Evolutionary conservation across 1,140 invertebrate species (phyloP), one percentile per base, ranked within the genome.

Genomic region (Bombus impatiens): DNA sequence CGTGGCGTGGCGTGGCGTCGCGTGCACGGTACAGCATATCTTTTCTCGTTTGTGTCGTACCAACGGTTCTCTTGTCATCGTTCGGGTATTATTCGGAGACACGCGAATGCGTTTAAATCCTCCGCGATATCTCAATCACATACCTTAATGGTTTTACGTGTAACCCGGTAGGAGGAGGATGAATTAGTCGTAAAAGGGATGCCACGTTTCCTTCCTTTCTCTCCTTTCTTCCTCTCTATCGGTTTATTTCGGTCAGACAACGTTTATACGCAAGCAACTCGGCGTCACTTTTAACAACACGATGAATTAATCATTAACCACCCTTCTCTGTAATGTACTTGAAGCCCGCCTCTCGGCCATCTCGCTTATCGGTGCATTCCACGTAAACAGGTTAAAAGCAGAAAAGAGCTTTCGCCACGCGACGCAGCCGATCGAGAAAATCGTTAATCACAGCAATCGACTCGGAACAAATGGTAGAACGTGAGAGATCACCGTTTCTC

Each of bases 61-160:
- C 35, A 44, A 28, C 22, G 15, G 10, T n/a, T 47, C 28, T 22
- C 70, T 35, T 82, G 65, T 70, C 71, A 70, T 67, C 80, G 82
- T 89, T 68, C 74, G 71, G 42, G 79, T 74, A 67, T 89, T 93
- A 90, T 93, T 93, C 91, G 89, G 82, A 83, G 87, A 86, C 93
- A 93, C 93, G 93, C 92, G 91, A 94, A 88, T 53, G 67, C 78
- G 78, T 40, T 89, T 79, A 70, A 85, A 87, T 82, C 86, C 87
- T 76, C 82, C 84, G 83, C 86, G 91, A 93, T 94, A 93, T 92
- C 92, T 94, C 92, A 93, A 94, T 94, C 89, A 92, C 92, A 92
- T 93, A 93, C 91, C 83, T 91, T 92, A 91, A 94, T 94, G 92
- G 91, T 92, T 88, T 92, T 92, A 92, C 87, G 87, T 82, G 86